phyloP scores from a whole-genome alignment of 2,888 invertebrate species.

The Smittia sp. region DNA sequence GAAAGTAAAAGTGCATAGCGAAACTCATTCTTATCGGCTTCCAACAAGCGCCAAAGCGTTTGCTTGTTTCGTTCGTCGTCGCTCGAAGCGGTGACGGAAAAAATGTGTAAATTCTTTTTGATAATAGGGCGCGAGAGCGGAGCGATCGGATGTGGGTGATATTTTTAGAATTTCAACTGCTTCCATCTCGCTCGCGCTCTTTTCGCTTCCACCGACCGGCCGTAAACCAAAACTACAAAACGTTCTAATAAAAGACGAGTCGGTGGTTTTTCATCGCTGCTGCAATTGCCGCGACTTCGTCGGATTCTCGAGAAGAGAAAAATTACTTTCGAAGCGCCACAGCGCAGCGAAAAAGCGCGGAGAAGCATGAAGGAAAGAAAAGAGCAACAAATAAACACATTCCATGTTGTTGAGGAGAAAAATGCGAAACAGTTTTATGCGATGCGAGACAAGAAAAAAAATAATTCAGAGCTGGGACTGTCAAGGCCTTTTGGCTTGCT shows the following conservation, averaged over 20 bases:
- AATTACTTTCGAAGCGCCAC: not conserved
- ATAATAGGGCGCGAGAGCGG: not conserved
- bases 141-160: constrained; percentile 23
- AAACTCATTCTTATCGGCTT: not conserved
- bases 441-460: constrained; percentile 8
- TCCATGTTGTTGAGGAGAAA: not conserved
- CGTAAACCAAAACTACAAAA: not conserved
- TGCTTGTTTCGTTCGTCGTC: not conserved
- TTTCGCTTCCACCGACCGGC: not conserved
- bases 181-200: not conserved
- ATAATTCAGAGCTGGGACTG: not conserved
- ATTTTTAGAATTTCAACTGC: not conserved
- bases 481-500: not conserved
- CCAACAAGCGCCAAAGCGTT: not conserved
- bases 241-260: not conserved
- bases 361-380: not conserved
- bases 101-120: constrained; percentile 18
- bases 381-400: constrained; percentile 8
- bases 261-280: not conserved
- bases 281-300: not conserved
- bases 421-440: constrained; percentile 5
- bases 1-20: not conserved
- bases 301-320: not conserved
- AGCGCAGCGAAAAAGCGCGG: not conserved
- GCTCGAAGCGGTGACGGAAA: not conserved